A percentile compares a stretch with the other conserved stretches of the same genome.
phyloP scores from a whole-genome alignment of 1,140 invertebrate genomes.

The Tetragnatha versicolor region DNA sequence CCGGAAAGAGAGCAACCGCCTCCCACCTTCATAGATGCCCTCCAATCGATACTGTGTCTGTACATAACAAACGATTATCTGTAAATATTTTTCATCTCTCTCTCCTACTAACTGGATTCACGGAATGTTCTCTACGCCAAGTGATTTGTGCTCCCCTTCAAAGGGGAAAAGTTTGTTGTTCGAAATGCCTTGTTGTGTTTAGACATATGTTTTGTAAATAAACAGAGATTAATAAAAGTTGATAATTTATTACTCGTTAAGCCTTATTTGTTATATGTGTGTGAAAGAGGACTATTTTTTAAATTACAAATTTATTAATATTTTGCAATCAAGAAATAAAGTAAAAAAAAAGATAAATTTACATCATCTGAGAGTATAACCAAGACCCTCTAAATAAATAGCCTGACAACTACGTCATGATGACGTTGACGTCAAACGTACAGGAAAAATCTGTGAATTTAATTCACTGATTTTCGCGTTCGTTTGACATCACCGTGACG shows the following conservation, averaged over 20 bases:
- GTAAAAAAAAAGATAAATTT: no score
- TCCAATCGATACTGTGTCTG: not conserved
- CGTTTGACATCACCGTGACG: no score
- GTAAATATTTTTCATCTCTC: conserved; percentile 13
- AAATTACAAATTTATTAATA: no score
- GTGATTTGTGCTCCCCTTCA: not conserved
- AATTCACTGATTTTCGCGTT: no score
- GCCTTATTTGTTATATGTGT: not conserved
- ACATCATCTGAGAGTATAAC: no score
- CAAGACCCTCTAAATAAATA: no score
- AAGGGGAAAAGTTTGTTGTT: not conserved
- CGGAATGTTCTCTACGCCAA: not conserved
- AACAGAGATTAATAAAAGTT: conserved; percentile 33
- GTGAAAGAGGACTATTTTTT: not conserved
- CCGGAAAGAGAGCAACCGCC: no score
- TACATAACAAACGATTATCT: not conserved
- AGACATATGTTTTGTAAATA: conserved; percentile 18
- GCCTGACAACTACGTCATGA: no score
- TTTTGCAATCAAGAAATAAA: no score
- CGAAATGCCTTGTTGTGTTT: not conserved
- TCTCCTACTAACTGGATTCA: not conserved
- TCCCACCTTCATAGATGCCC: not conserved
- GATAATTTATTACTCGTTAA: not conserved
- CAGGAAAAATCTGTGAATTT: no score
- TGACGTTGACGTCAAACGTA: no score